phyloP scores from a whole-genome alignment of 2,888 invertebrate genomes.

The Ferrisia virgata region DNA sequence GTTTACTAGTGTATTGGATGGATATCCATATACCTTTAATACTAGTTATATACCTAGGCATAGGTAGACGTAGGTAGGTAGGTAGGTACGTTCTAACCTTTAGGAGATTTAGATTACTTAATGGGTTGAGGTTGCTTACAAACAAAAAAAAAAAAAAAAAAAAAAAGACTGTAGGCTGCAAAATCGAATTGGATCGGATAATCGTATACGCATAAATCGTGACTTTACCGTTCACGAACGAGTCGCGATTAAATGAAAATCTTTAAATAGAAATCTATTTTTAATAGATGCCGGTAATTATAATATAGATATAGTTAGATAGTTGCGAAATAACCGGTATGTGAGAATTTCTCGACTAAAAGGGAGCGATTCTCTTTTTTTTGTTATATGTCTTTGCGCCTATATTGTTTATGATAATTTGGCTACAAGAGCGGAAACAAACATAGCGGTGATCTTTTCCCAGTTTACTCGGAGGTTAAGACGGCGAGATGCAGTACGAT shows the following conservation, averaged over 20 bases:
- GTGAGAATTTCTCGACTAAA: neutral
- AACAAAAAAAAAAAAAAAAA: no score
- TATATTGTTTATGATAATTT: constrained; percentile 2
- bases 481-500: no score
- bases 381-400: neutral
- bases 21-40: no score
- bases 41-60: no score
- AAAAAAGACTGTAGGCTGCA: constrained; percentile 16
- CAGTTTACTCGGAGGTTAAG: no score
- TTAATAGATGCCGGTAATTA: constrained; percentile 30
- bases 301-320: no score
- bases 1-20: no score
- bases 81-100: neutral
- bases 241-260: constrained; percentile 25
- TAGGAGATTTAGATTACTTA: constrained; percentile 28
- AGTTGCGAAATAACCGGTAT: neutral
- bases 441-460: neutral
- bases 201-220: constrained; percentile 19
- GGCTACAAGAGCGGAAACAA: neutral
- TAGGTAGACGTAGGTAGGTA: neutral
- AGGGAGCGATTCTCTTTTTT: neutral
- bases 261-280: constrained; percentile 33
- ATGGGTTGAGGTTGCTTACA: constrained; percentile 22
- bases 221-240: constrained; percentile 28
- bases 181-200: constrained; percentile 8